Percentiles rank a stretch among this genome's conserved stretches.
Conservation (phyloP, 2,113 vertebrate species). For the Sisor rabdophorus region DNA sequence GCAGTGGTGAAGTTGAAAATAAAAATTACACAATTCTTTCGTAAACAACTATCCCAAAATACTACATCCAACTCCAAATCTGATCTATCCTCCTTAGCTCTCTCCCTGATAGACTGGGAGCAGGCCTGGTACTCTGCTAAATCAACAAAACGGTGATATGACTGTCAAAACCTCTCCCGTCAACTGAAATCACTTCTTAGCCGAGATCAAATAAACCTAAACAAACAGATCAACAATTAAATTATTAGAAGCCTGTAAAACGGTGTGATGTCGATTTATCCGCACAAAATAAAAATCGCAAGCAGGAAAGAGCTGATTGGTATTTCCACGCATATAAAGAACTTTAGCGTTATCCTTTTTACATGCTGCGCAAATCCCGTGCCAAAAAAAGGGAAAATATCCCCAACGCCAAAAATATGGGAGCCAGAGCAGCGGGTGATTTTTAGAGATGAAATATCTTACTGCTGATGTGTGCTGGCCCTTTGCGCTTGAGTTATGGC, state of each 20-base stretch:
- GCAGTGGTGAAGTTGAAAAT: background rate
- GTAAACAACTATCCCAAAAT: background rate
- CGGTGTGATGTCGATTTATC: background rate
- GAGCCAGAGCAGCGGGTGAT: slow-evolving; percentile 38
- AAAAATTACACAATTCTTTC: background rate
- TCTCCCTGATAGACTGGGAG: background rate
- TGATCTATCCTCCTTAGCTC: slow-evolving; percentile 10
- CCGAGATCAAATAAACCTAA: background rate
- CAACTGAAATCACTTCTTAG: background rate
- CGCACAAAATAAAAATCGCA: background rate
- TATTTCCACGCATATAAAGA: slow-evolving; percentile 17
- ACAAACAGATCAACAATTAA: background rate
- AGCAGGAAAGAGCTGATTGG: background rate
- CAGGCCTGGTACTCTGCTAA: slow-evolving; percentile 19
- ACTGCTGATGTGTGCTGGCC: slow-evolving; percentile 55
- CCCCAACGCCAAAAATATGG: slow-evolving; percentile 33
- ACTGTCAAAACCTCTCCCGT: background rate
- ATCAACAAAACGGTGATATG: background rate
- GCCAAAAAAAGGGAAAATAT: slow-evolving; percentile 5
- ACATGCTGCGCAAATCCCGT: slow-evolving; percentile 25
- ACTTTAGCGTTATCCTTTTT: slow-evolving; percentile 25
- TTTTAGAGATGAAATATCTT: slow-evolving; percentile 57
- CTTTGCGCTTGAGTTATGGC: slow-evolving; percentile 64
- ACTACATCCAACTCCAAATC: background rate
- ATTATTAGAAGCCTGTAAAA: background rate